These are phyloP conservation scores for Pluvianellus socialis DNA, from an alignment of 2,113 vertebrate genomes.

Conservation along the genomic window DNA sequence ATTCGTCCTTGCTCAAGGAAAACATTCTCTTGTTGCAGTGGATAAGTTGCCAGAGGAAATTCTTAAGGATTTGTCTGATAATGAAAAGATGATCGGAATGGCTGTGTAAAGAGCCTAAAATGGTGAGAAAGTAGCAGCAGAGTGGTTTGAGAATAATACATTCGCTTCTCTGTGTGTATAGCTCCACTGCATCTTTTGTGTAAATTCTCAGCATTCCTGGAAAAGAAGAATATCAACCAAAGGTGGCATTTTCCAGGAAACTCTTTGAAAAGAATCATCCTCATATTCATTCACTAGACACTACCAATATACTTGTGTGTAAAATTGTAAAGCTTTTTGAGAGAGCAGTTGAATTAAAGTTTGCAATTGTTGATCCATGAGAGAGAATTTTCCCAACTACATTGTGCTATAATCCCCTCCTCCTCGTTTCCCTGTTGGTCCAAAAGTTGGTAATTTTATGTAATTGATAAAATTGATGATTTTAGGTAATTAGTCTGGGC, in stretches of 20 bases:
- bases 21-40: slow-evolving; percentile 13
- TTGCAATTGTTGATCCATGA: neutral
- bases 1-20: slow-evolving; percentile 14
- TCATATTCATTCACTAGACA: slow-evolving; percentile 4
- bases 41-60: slow-evolving; percentile 48
- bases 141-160: slow-evolving; percentile 26
- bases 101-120: slow-evolving; percentile 45
- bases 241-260: slow-evolving; percentile 39
- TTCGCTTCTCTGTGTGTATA: neutral
- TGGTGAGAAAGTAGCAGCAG: slow-evolving; percentile 37
- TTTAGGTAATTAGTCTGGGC: neutral
- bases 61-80: slow-evolving; percentile 63
- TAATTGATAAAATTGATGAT: neutral
- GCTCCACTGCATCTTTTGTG: slow-evolving; percentile 48
- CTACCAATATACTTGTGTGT: neutral
- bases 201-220: slow-evolving; percentile 47
- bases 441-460: neutral
- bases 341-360: neutral
- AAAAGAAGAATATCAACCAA: slow-evolving; percentile 33
- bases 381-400: neutral
- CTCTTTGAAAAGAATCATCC: slow-evolving; percentile 17
- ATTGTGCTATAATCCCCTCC: neutral
- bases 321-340: slow-evolving; percentile 13
- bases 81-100: slow-evolving; percentile 55
- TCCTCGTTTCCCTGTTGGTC: neutral